Evolutionary conservation across 2,113 vertebrate genomes (phyloP).

Genomic region (Lampris incognitus): DNA sequence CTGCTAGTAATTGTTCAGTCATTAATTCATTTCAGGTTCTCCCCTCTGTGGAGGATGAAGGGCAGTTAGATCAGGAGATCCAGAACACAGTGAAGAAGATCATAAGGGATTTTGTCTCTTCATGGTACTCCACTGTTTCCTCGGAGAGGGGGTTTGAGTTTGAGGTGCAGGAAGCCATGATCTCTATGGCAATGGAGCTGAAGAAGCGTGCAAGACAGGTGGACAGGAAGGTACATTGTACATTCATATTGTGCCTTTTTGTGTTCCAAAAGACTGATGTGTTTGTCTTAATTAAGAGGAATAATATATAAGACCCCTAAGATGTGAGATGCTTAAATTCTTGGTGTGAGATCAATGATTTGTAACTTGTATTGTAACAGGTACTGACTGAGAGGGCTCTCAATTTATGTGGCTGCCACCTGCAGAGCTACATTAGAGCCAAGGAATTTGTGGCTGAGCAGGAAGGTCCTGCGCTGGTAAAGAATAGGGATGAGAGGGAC

Average conservation of each 20-base stretch:
- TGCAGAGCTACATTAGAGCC: slow-evolving; percentile 87
- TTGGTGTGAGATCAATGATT: not conserved
- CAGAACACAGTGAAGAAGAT: slow-evolving; percentile 86
- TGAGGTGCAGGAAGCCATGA: slow-evolving; percentile 88
- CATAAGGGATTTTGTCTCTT: slow-evolving; percentile 91
- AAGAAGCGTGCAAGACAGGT: slow-evolving; percentile 79
- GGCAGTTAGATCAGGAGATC: slow-evolving; percentile 84
- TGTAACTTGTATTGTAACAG: slow-evolving; percentile 33
- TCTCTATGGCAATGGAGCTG: slow-evolving; percentile 84
- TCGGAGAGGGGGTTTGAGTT: slow-evolving; percentile 85
- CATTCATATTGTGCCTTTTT: not conserved
- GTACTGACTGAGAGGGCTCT: slow-evolving; percentile 83
- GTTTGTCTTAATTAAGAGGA: too few relatives aligned
- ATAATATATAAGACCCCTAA: too few relatives aligned
- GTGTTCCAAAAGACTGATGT: too few relatives aligned
- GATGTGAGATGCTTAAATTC: not conserved
- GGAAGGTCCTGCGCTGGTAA: not conserved
- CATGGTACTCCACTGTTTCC: slow-evolving; percentile 90
- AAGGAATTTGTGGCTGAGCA: slow-evolving; percentile 63
- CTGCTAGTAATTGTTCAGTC: not conserved
- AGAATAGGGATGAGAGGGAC: not conserved
- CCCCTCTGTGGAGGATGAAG: slow-evolving; percentile 63
- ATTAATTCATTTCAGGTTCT: slow-evolving; percentile 43
- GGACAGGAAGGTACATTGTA: slow-evolving; percentile 73
- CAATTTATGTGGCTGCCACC: slow-evolving; percentile 86